phyloP scores from a whole-genome alignment of 2,888 invertebrate genomes.

The Linnaemya tessellans region DNA sequence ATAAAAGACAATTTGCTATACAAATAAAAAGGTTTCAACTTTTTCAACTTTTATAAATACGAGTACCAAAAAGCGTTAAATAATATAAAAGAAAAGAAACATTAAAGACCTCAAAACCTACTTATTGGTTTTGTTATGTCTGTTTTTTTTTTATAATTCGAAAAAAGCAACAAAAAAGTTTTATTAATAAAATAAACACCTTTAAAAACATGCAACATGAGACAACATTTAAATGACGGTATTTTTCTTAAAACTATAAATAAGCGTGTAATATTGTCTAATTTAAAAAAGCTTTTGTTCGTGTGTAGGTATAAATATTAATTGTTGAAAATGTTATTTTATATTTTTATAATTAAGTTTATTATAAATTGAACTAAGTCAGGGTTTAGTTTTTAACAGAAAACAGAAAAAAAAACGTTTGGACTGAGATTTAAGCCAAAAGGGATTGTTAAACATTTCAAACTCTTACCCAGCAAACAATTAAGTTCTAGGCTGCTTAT shows the following conservation, averaged over 20 bases:
- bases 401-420: not conserved
- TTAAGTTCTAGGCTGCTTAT: no score
- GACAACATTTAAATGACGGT: not conserved
- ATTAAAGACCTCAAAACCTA: conserved; percentile 69
- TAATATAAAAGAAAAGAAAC: conserved; percentile 35
- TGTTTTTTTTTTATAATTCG: conserved; percentile 8
- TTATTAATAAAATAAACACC: conserved; percentile 12
- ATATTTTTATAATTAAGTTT: not conserved
- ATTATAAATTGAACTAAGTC: conserved; percentile 1
- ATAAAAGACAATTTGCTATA: conserved; percentile 36
- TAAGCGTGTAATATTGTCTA: not conserved
- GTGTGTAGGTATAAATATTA: not conserved
- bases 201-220: conserved; percentile 22
- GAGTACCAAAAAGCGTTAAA: conserved; percentile 14
- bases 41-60: conserved; percentile 8
- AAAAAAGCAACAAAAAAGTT: not conserved
- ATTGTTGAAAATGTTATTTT: not conserved
- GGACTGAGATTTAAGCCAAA: no score
- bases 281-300: not conserved
- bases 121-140: conserved; percentile 50
- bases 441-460: not conserved
- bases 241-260: not conserved
- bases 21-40: conserved; percentile 37
- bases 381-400: not conserved
- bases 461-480: not conserved